Base-by-base conservation (phyloP, 2,113 vertebrate species). In the Clupea harengus region DNA sequence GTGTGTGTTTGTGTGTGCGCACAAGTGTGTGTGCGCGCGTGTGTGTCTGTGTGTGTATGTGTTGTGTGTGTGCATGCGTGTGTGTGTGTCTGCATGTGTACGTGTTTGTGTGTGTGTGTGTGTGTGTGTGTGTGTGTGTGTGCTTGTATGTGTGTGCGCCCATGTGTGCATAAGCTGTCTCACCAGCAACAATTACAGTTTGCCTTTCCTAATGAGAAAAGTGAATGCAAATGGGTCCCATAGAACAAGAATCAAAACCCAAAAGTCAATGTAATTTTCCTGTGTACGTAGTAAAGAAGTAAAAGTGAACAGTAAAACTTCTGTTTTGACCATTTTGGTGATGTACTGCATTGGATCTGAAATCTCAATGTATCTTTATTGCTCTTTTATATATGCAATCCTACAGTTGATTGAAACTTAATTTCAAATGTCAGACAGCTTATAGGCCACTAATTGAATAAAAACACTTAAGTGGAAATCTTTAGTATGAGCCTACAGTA, bases 121-220 rank as follows among this genome's bases (percentile, higher is more conserved):
- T 60, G 52, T 64, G 57, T n/a, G 20, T 64, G 60, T 64, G 20
- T n/a, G 20, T 64, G 20, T 22, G 60, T n/a, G 20, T 64, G 20
- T n/a, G n/a, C 39, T 39, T 64, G 57, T 22, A 8, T 64, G 64
- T 72, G 25, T 32, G 25, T 72, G 64, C 15, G 57, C 22, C 5
- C 22, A 2, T 20, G 17, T 64, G 64, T 72, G 64, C 15, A 32
- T 72, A 72, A 72, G 64, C n/a, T 25, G 60, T 25, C 22, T 67
- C 60, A n/a, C 60, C 20, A 67, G 20, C 22, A 67, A 72, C 25
- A 32, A 3, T 32, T 72, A 28, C 25, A 72, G 64, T 72, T 72
- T 72, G 7, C 64, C 64, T 32, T 72, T 72, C 64, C 64, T 72
- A 72, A 72, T 72, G 64, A 72, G n/a, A 72, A 11, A 72, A 32